phyloP scores from a whole-genome alignment of 2,113 vertebrate species.

The Prolemur simus region DNA sequence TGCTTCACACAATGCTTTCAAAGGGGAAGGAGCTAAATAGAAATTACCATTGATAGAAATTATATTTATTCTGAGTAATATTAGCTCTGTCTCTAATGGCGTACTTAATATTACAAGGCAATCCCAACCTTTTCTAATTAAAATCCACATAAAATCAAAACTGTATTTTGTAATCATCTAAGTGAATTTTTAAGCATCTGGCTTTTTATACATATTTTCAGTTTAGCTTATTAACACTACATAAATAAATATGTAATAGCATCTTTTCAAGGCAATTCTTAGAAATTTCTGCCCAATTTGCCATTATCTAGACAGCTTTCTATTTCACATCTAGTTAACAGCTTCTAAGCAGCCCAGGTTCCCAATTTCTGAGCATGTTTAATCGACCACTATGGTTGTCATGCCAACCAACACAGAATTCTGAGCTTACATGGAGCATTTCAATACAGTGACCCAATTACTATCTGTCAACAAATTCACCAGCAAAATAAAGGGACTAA shows the following conservation, averaged over 20 bases:
- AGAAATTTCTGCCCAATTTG: neutral
- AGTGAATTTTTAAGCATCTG: neutral
- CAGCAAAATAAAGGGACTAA: conserved; percentile 90
- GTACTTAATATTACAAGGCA: neutral
- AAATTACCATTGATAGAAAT: conserved; percentile 47
- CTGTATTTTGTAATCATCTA: neutral
- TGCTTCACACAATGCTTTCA: neutral
- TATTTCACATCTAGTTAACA: conserved; percentile 72
- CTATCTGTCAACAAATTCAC: conserved; percentile 95
- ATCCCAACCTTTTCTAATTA: neutral
- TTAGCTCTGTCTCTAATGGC: neutral
- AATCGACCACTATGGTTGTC: conserved; percentile 94
- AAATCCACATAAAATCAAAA: conserved; percentile 14
- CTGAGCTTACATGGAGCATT: conserved; percentile 88
- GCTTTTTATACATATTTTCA: neutral
- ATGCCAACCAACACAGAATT: conserved; percentile 91
- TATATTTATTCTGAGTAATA: conserved; percentile 23
- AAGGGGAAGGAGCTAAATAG: conserved; percentile 9
- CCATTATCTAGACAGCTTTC: conserved; percentile 34
- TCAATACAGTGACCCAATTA: conserved; percentile 98
- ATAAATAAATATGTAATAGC: neutral
- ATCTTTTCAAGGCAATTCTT: neutral
- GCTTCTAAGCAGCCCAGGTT: conserved; percentile 79
- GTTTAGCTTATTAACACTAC: neutral
- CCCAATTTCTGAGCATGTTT: conserved; percentile 89